phyloP scores from a whole-genome alignment of 2,113 vertebrate species.

The Corythornis cristatus region DNA sequence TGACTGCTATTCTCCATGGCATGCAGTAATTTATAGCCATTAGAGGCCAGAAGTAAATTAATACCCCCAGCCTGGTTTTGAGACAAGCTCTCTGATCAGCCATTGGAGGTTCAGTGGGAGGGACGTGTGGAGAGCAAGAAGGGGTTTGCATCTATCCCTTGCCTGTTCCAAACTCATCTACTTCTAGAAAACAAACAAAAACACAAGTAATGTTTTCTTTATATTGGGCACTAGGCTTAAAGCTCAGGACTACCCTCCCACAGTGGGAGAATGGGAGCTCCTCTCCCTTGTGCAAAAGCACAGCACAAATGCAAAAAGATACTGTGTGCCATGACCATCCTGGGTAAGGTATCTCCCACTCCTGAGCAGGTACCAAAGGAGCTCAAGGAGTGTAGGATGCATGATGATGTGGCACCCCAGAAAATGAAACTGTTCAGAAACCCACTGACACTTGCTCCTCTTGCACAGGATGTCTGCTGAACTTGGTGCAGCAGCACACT shows the following conservation, averaged over 20 bases:
- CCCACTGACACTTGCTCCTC: accelerated
- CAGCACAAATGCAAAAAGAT: background rate
- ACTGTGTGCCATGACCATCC: accelerated
- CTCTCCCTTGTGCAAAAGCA: background rate
- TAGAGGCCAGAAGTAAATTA: conserved; percentile 10
- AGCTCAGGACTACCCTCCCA: background rate
- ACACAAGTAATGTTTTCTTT: background rate
- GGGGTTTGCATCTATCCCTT: background rate
- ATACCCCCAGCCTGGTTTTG: background rate
- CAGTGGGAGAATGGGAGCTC: background rate
- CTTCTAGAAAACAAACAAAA: background rate
- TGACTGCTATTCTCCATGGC: background rate
- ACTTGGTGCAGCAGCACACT: accelerated
- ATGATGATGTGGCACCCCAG: accelerated
- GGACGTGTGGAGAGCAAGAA: background rate
- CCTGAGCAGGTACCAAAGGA: background rate
- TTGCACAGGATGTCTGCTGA: background rate
- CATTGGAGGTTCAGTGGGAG: background rate
- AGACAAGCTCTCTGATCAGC: background rate
- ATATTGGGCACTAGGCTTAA: background rate
- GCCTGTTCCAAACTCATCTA: background rate
- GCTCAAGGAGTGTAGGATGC: background rate
- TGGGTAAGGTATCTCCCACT: background rate
- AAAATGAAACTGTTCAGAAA: background rate
- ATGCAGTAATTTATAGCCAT: background rate